Conservation (phyloP, 2,113 vertebrate genomes). For the Catharus bicknelli region DNA sequence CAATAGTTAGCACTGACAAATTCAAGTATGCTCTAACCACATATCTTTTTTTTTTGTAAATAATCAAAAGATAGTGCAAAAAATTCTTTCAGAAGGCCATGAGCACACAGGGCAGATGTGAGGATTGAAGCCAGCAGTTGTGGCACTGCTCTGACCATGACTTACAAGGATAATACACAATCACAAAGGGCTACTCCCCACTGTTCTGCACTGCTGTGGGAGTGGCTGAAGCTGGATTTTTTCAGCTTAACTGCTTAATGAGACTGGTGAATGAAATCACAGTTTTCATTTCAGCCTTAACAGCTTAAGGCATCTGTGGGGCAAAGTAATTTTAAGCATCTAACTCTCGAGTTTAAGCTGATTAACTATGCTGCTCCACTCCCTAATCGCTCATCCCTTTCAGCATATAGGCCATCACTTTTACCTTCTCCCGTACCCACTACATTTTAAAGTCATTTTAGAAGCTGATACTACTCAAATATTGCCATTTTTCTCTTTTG, state of each 20-base stretch:
- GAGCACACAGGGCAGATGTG: background rate
- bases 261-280: slow-evolving; percentile 18
- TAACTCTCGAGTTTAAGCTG: slow-evolving; percentile 11
- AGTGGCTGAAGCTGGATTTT: background rate
- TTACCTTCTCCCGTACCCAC: background rate
- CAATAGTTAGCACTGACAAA: background rate
- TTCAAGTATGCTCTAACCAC: background rate
- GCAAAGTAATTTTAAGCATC: slow-evolving; percentile 23
- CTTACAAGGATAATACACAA: background rate
- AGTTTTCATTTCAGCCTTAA: slow-evolving; percentile 40
- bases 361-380: background rate
- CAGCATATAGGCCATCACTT: background rate
- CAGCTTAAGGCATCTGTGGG: slow-evolving; percentile 10
- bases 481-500: background rate
- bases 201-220: background rate
- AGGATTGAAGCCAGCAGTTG: background rate
- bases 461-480: background rate
- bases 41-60: background rate
- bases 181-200: background rate
- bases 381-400: background rate
- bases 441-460: background rate
- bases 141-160: background rate
- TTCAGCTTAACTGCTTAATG: slow-evolving; percentile 11
- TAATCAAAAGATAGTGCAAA: background rate
- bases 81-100: background rate